phyloP scores from a whole-genome alignment of 1,140 invertebrate species.

The Dreissena rostriformis region DNA sequence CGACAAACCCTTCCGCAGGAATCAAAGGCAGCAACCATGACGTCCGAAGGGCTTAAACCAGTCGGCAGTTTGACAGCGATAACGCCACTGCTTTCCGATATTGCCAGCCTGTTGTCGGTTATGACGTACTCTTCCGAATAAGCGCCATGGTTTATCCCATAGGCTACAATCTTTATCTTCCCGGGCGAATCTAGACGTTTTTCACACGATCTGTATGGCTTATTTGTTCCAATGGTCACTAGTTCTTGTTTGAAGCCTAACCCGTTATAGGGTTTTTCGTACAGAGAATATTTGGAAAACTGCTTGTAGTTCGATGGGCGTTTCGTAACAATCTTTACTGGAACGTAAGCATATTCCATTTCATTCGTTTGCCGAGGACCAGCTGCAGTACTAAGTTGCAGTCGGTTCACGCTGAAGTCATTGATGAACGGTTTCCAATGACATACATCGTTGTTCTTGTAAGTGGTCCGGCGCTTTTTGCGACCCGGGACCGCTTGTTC shows the following conservation, averaged over 20 bases:
- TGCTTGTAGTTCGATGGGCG: slow-evolving; percentile 62
- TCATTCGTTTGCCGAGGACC: neutral
- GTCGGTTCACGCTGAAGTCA: neutral
- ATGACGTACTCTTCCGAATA: slow-evolving; percentile 71
- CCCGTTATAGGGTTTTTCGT: slow-evolving; percentile 31
- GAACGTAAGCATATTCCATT: slow-evolving; percentile 62
- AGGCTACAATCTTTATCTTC: slow-evolving; percentile 67
- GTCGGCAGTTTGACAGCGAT: slow-evolving; percentile 65
- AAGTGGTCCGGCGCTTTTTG: neutral
- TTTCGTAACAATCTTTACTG: slow-evolving; percentile 68
- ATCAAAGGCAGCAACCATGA: slow-evolving; percentile 55
- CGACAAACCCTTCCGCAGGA: slow-evolving; percentile 59
- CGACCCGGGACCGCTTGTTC: neutral
- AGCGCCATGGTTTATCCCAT: slow-evolving; percentile 72
- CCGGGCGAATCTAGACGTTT: slow-evolving; percentile 55
- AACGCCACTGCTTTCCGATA: slow-evolving; percentile 65
- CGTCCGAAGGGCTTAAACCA: slow-evolving; percentile 43
- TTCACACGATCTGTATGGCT: slow-evolving; percentile 52
- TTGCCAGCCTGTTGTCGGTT: slow-evolving; percentile 70
- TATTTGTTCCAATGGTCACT: slow-evolving; percentile 17
- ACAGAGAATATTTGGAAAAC: slow-evolving; percentile 64
- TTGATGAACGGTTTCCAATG: neutral
- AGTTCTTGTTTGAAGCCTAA: slow-evolving; percentile 52
- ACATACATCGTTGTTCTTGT: slow-evolving; percentile 7
- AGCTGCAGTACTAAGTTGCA: neutral